Base-by-base conservation (phyloP, 1,140 invertebrate species). In the Drosophila bifasciata region DNA sequence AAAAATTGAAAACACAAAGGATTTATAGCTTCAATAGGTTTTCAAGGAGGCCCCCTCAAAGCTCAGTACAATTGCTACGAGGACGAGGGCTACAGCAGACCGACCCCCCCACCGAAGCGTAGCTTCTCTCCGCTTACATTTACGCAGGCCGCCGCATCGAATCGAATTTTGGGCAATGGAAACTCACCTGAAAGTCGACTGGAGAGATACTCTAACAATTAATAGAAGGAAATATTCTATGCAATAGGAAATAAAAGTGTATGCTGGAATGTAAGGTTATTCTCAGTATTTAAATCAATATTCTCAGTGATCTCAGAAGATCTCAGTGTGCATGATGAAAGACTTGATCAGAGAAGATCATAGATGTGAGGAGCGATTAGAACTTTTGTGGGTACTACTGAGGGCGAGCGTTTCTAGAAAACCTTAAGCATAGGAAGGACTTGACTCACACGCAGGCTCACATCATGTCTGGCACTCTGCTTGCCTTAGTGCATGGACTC, bases 1-100 rank as follows among this genome's bases (percentile, higher is more conserved):
- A 88, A 88, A 88, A 88, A 88, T 88, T 88, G 83, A 88, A 88
- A 88, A 88, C 83, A 88, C 83, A 88, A 88, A 88, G 83, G 83
- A 88, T 88, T 88, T 88, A 88, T 88, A 88, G 83, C 83, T 88
- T 86, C 84, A 88, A 88, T 88, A 88, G 83, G 83, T 88, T 88
- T 88, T 88, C 84, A 89, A 88, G 83, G 79, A 88, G 79, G 79
- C 83, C 76, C 52, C 71, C 63, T 79, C 40, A 74, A 86, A 86
- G 76, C 81, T 81, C 81, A 73, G 77, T 59, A 81, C 83, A 88
- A 70, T 75, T 72, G 76, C 59, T 49, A 56, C 50, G 46, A 51
- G 52, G 60, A 56, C 50, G 46, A 51, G 52, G 60, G 32, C 59
- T 32, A 8, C 28, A 32, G 40, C 23, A 15, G 23, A 32, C 41